A percentile compares a stretch with the other conserved stretches of the same genome.
Conservation (phyloP, 2,113 vertebrate genomes). For the Pionites leucogaster region DNA sequence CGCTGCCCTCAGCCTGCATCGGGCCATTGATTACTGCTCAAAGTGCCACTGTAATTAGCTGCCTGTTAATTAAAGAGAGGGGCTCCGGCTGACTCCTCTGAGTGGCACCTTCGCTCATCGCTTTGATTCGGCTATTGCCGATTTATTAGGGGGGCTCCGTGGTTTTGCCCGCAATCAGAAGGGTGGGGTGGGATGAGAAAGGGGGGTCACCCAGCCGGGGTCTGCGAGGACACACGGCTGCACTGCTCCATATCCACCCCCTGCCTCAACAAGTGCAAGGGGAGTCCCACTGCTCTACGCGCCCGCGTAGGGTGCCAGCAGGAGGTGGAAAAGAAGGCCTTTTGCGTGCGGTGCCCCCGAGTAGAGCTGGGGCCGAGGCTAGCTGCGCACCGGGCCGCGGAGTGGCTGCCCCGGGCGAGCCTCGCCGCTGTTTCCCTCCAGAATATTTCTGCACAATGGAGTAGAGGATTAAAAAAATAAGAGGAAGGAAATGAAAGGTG, state of each 20-base stretch:
- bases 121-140: slow-evolving; percentile 68
- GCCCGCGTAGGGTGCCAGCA: background rate
- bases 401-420: background rate
- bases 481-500: slow-evolving; percentile 53
- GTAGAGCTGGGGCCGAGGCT: background rate
- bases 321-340: background rate
- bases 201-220: background rate
- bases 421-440: background rate
- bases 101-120: slow-evolving; percentile 79
- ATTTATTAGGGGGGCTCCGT: background rate
- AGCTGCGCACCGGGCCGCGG: background rate
- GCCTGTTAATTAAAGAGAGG: slow-evolving; percentile 84
- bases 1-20: slow-evolving; percentile 77
- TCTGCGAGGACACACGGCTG: background rate
- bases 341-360: background rate
- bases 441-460: slow-evolving; percentile 35
- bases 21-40: slow-evolving; percentile 87
- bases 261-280: background rate
- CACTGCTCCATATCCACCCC: background rate
- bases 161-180: background rate
- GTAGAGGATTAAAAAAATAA: slow-evolving; percentile 44
- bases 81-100: slow-evolving; percentile 72
- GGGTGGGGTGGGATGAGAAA: background rate
- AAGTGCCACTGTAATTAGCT: slow-evolving; percentile 86
- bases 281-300: background rate